A percentile compares a stretch with the other conserved stretches of the same genome.
These are phyloP conservation scores for Pyrochroa serraticornis DNA, from an alignment of 2,888 invertebrate species.

Conservation along the genomic window DNA sequence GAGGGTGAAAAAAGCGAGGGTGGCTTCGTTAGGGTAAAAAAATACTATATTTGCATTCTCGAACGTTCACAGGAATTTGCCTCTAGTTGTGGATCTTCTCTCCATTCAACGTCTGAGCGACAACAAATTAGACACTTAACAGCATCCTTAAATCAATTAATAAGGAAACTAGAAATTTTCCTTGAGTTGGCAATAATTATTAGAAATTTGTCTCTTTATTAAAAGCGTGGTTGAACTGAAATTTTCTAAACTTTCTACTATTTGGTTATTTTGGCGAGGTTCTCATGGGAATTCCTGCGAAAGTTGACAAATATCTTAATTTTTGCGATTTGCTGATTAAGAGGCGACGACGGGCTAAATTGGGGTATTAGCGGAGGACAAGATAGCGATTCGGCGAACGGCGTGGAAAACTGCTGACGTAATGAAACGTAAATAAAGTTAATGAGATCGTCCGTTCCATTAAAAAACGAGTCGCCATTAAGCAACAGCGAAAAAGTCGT, in stretches of 20 bases:
- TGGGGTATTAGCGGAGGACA: too few species aligned
- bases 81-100: slow-evolving; percentile 32
- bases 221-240: too few species aligned
- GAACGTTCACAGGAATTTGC: slow-evolving; percentile 52
- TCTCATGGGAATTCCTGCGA: too few species aligned
- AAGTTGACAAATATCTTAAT: too few species aligned
- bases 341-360: too few species aligned
- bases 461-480: background rate
- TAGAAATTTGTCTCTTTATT: slow-evolving; percentile 4
- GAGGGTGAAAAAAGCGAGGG: slow-evolving; percentile 60
- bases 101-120: too few species aligned
- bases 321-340: too few species aligned
- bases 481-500: slow-evolving; percentile 34
- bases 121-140: too few species aligned
- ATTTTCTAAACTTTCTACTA: background rate
- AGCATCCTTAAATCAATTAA: too few species aligned
- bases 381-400: too few species aligned
- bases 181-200: too few species aligned
- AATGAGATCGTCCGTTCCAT: slow-evolving; percentile 11
- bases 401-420: slow-evolving; percentile 12
- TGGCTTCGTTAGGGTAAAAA: slow-evolving; percentile 60
- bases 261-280: slow-evolving; percentile 9
- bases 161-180: too few species aligned
- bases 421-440: slow-evolving; percentile 10
- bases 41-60: slow-evolving; percentile 59